phyloP scores from a whole-genome alignment of 2,797 vertebrate species.

The Lacerta agilis region DNA sequence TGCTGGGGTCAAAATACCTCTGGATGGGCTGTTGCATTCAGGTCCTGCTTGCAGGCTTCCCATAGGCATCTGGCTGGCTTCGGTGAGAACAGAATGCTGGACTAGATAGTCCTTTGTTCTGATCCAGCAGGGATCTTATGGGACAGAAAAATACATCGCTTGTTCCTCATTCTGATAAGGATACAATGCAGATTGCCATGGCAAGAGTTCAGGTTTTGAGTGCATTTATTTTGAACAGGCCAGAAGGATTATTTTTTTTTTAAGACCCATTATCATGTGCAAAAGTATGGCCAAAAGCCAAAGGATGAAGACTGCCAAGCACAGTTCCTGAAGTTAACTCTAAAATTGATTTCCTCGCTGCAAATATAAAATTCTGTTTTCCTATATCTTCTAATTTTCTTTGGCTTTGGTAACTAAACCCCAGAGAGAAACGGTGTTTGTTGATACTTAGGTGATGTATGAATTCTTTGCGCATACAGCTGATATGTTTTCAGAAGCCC shows the following conservation, averaged over 20 bases:
- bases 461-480: constrained; percentile 36
- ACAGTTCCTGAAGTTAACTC: not conserved
- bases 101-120: no score
- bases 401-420: constrained; percentile 42
- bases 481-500: constrained; percentile 39
- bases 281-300: not conserved
- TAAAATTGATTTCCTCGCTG: constrained; percentile 21
- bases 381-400: constrained; percentile 10
- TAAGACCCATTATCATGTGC: not conserved
- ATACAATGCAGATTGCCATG: not conserved
- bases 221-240: not conserved
- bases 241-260: not conserved
- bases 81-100: no score
- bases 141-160: not conserved
- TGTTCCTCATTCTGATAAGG: not conserved
- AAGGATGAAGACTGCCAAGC: not conserved
- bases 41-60: no score
- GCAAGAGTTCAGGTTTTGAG: not conserved
- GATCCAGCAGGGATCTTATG: no score
- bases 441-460: constrained; percentile 20
- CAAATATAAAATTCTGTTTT: constrained; percentile 20
- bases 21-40: no score
- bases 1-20: no score
- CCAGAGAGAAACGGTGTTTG: constrained; percentile 15
- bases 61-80: no score